Evolutionary conservation across 2,888 invertebrate genomes (phyloP), one percentile per base, ranked within the genome.

Genomic region (Cryptus viduatorius): DNA sequence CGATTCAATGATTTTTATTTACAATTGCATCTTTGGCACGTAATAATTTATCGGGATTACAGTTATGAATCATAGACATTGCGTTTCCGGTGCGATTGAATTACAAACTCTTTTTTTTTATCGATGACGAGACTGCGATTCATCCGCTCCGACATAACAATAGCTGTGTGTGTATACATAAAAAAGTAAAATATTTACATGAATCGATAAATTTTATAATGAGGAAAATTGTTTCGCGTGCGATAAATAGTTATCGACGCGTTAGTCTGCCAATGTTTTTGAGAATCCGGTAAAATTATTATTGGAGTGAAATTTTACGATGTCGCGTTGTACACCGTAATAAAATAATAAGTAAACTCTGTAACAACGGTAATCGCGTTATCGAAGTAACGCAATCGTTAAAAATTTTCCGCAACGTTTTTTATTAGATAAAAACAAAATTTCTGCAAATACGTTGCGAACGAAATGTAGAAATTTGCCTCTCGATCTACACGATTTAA

Each of bases 21-120:
- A 75, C 75, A 65, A 64, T 79, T 61, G 75, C 73, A 76, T 84
- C 82, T 83, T 86, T 85, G 86, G 85, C 85, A 85, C 82, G 76
- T 86, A 82, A 80, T 78, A 82, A 82, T 78, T 78, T 48, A 76
- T 72, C 67, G 44, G 44, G 50, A 75, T 79, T 48, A 78, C 53
- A 65, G 56, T 61, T 65, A 16, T 44, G 8, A 46, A 77, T 71
- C 48, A 31, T 50, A 61, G 44, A 44, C 48, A 10, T 44, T 44
- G 53, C 44, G 44, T 42, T 69, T 37, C 56, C 37, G 14, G 19
- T 72, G 59, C 61, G 46, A 31, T 29, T 24, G 44, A 71, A 61
- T 68, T 46, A 10, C 29, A 61, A 44, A 24, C 14, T 59, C 29
- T 24, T 44, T 10, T 19, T 73, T 64, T 67, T 61, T 48, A 42